Evolutionary conservation across 2,797 vertebrate species (phyloP).

Genomic region (Halcyon badia): DNA sequence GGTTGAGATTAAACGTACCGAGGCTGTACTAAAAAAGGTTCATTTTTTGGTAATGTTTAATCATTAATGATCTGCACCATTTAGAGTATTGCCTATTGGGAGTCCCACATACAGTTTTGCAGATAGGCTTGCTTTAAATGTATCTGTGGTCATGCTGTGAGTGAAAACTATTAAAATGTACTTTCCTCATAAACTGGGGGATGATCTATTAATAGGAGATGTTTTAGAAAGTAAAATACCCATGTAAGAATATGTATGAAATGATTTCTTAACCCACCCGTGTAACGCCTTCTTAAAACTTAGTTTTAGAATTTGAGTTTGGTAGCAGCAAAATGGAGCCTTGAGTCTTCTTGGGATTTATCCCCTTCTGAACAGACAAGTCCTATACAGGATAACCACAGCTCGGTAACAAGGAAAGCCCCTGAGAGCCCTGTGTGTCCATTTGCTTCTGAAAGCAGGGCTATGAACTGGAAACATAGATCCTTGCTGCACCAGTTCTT

Average conservation of each 20-base stretch:
- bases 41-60: neutral
- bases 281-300: neutral
- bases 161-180: neutral
- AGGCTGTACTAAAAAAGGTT: neutral
- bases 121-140: neutral
- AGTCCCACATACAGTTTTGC: neutral
- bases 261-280: neutral
- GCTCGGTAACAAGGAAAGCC: neutral
- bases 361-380: neutral
- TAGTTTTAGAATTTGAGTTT: neutral
- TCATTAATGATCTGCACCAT: neutral
- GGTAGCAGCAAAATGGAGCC: neutral
- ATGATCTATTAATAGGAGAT: neutral
- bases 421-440: neutral
- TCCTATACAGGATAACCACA: neutral
- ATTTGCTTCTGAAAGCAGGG: neutral
- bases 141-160: neutral
- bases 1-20: neutral
- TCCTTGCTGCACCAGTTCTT: neutral
- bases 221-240: conserved; percentile 19
- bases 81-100: neutral
- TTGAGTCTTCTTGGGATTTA: neutral
- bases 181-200: neutral
- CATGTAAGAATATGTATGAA: neutral
- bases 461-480: fast-evolving